Conservation (phyloP, 35 echinoderm and acorn worm genomes). For the Anneissia japonica region DNA sequence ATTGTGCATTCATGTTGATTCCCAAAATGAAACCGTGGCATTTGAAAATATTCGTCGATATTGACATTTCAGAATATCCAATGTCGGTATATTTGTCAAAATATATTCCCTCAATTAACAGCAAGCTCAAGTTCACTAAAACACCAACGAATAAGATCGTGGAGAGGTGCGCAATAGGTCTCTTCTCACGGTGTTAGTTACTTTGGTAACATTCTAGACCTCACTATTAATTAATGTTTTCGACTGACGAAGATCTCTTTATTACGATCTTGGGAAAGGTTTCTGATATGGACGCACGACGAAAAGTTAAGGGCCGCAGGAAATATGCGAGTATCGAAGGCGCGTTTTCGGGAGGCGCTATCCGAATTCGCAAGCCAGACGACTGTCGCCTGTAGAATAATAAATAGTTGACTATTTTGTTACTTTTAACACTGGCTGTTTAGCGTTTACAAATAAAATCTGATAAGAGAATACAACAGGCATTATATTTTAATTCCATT, state of each 20-base stretch:
- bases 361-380: not conserved
- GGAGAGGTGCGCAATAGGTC: not conserved
- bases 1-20: not conserved
- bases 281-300: not conserved
- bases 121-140: not conserved
- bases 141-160: not conserved
- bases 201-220: not conserved
- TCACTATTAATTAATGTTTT: not conserved
- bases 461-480: no score
- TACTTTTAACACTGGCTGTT: not conserved
- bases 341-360: not conserved
- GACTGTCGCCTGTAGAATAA: not conserved
- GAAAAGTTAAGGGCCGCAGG: not conserved
- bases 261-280: not conserved
- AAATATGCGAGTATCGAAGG: not conserved
- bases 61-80: not conserved
- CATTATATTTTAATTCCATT: no score
- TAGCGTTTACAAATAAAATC: not conserved
- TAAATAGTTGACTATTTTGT: not conserved
- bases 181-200: not conserved
- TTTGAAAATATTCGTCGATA: not conserved
- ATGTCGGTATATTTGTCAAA: not conserved
- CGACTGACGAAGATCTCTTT: not conserved
- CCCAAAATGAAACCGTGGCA: no score
- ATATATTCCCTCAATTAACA: not conserved